phyloP scores from a whole-genome alignment of 2,888 invertebrate genomes.

The Heteropelma amictum region DNA sequence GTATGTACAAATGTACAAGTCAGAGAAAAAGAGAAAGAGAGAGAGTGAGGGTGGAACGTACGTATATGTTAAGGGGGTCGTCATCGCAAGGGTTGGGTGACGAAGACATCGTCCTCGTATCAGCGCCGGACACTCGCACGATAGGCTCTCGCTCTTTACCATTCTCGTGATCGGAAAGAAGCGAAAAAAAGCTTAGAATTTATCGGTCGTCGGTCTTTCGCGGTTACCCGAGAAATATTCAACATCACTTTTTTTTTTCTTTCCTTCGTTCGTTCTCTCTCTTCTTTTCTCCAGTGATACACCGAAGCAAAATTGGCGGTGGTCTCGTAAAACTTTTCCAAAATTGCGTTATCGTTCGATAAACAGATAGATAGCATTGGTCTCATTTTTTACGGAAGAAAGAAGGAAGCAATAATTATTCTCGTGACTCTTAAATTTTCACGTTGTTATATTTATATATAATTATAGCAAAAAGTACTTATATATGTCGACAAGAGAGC shows the following conservation, averaged over 20 bases:
- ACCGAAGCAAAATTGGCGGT: background rate
- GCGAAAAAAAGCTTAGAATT: conserved; percentile 50
- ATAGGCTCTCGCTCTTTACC: conserved; percentile 43
- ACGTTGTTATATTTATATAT: too few relatives aligned
- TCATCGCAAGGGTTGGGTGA: conserved; percentile 11
- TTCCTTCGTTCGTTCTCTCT: background rate
- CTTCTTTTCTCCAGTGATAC: conserved; percentile 1
- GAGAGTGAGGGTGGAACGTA: conserved; percentile 18
- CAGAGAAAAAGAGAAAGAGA: conserved; percentile 22
- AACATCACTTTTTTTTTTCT: background rate
- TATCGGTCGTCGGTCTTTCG: conserved; percentile 42
- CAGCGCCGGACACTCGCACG: conserved; percentile 69
- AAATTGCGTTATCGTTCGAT: background rate
- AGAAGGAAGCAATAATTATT: too few relatives aligned
- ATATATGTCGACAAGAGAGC: background rate
- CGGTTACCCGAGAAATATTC: conserved; percentile 38
- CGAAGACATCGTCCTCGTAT: conserved; percentile 66
- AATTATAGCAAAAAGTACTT: conserved; percentile 8
- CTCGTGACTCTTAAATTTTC: too few relatives aligned
- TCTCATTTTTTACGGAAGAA: too few relatives aligned
- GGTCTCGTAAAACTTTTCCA: background rate
- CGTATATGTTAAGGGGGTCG: conserved; percentile 52
- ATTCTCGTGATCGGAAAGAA: conserved; percentile 26
- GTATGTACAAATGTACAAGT: background rate
- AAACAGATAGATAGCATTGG: background rate